Evolutionary conservation across 1,140 invertebrate genomes (phyloP).

Genomic region (Diorhabda carinulata): DNA sequence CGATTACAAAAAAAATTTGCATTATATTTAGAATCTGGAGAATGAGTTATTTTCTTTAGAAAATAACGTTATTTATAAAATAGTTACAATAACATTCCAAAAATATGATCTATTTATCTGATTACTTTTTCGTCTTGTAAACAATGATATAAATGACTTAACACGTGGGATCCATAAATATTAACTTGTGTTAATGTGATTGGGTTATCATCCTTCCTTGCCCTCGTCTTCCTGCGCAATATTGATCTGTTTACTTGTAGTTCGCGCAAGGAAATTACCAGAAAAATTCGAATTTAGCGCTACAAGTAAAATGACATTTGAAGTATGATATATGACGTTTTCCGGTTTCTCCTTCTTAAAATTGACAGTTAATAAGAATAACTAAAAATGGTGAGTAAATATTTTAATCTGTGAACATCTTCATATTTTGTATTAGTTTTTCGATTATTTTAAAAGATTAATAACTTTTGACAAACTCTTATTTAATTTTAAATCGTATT

Average conservation of each 20-base stretch:
- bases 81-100: too few relatives aligned
- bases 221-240: neutral
- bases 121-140: neutral
- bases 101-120: too few relatives aligned
- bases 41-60: too few relatives aligned
- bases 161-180: neutral
- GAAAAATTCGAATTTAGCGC: constrained; percentile 9
- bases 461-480: too few relatives aligned
- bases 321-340: neutral
- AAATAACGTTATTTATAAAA: too few relatives aligned
- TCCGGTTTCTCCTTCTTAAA: constrained; percentile 9
- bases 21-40: too few relatives aligned
- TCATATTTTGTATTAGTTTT: too few relatives aligned
- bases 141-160: neutral
- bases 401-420: too few relatives aligned
- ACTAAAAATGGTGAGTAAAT: constrained; percentile 8
- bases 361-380: constrained; percentile 9
- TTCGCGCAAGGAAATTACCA: neutral
- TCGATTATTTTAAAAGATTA: too few relatives aligned
- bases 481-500: neutral
- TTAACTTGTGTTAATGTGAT: neutral
- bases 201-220: neutral
- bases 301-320: neutral
- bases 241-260: neutral
- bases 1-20: too few relatives aligned